Conservation (phyloP, 1,140 invertebrate species). For the Melanaphis sacchari region DNA sequence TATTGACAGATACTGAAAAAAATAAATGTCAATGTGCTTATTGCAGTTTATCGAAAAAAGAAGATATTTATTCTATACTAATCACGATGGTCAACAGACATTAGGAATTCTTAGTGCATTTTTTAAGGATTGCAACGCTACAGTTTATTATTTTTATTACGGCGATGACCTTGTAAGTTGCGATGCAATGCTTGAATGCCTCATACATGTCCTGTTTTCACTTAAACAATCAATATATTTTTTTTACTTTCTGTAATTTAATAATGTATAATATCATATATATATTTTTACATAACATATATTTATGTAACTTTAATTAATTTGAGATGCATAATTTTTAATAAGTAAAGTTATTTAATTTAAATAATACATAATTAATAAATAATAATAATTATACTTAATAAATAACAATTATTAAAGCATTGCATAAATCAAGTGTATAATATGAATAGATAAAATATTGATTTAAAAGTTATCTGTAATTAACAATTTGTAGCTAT, state of each 20-base stretch:
- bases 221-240: slow-evolving; percentile 1
- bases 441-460: neutral
- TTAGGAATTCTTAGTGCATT: slow-evolving; percentile 9
- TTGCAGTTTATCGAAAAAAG: neutral
- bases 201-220: slow-evolving; percentile 8
- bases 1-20: neutral
- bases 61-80: neutral
- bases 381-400: too few relatives aligned
- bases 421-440: neutral
- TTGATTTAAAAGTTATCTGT: neutral
- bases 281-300: neutral
- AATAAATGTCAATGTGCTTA: neutral
- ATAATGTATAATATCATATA: neutral
- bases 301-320: neutral
- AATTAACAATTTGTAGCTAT: neutral
- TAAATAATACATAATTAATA: neutral
- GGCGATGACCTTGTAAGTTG: neutral
- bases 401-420: neutral
- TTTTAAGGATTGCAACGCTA: neutral
- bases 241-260: neutral
- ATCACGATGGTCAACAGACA: neutral
- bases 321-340: neutral
- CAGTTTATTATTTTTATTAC: slow-evolving; percentile 15
- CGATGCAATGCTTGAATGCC: neutral
- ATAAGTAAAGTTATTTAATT: neutral